phyloP scores from a whole-genome alignment of 2,888 invertebrate genomes.

The Apodemia hepburni region DNA sequence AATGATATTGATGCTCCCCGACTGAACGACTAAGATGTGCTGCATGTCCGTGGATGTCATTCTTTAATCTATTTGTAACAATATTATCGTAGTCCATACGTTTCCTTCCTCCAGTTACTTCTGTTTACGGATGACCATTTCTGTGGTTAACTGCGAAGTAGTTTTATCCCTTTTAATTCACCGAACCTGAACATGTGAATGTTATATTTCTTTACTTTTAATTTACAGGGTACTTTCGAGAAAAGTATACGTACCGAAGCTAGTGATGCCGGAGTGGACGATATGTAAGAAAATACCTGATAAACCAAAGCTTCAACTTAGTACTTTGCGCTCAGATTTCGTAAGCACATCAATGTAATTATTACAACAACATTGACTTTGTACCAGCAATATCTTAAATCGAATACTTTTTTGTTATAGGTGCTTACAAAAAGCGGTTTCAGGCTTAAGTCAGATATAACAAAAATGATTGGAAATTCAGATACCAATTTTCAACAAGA shows the following conservation, averaged over 20 bases:
- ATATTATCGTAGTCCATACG: too few species aligned
- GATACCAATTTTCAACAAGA: too few species aligned
- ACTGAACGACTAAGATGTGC: too few species aligned
- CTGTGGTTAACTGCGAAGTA: too few species aligned
- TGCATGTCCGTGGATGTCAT: too few species aligned
- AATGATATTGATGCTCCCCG: too few species aligned
- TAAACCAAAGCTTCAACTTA: conserved; percentile 32
- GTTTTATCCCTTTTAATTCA: too few species aligned
- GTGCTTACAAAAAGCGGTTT: conserved; percentile 39
- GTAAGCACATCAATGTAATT: conserved; percentile 38
- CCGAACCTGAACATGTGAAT: too few species aligned
- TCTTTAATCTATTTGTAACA: too few species aligned
- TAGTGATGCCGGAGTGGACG: conserved; percentile 47
- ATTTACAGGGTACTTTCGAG: conserved; percentile 45
- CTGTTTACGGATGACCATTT: too few species aligned
- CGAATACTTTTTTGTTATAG: conserved; percentile 28
- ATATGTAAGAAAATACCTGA: conserved; percentile 25
- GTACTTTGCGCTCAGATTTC: conserved; percentile 34
- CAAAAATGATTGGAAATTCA: conserved; percentile 5
- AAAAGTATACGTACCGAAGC: conserved; percentile 45
- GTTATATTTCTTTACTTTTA: not conserved
- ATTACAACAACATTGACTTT: not conserved
- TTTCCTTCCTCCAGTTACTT: too few species aligned
- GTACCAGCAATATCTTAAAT: not conserved
- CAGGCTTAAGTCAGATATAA: conserved; percentile 29